A percentile compares a stretch with the other conserved stretches of the same genome.
Conservation (phyloP, 2,113 vertebrate genomes). For the Cranoglanis bouderius region DNA sequence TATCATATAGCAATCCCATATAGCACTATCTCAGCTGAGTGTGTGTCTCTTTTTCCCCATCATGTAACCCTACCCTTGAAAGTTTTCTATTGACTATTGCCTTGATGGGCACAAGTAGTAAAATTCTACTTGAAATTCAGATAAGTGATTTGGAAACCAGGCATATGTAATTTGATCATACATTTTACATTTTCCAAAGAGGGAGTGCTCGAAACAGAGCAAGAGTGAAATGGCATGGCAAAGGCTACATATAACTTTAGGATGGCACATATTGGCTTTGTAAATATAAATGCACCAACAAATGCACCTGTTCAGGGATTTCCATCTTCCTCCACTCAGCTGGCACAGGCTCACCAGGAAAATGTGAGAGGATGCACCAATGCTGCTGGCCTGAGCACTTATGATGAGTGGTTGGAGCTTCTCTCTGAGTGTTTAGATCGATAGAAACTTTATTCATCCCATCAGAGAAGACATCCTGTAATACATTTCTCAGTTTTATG, state of each 20-base stretch:
- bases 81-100: background rate
- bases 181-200: background rate
- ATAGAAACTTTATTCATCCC: background rate
- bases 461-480: background rate
- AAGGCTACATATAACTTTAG: no score
- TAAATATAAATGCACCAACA: background rate
- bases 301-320: background rate
- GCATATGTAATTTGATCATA: background rate
- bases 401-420: background rate
- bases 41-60: background rate
- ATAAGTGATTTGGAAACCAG: constrained; percentile 12
- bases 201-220: background rate
- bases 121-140: background rate
- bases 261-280: background rate
- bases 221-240: no score
- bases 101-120: background rate
- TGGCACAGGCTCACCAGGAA: background rate
- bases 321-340: background rate
- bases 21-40: no score
- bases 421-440: background rate
- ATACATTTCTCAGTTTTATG: constrained; percentile 14
- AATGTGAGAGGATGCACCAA: background rate
- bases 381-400: background rate
- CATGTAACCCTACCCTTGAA: background rate
- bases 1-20: background rate